These are phyloP conservation scores for Lycocorax pyrrhopterus DNA, from an alignment of 2,113 vertebrate genomes.

Conservation along the genomic window DNA sequence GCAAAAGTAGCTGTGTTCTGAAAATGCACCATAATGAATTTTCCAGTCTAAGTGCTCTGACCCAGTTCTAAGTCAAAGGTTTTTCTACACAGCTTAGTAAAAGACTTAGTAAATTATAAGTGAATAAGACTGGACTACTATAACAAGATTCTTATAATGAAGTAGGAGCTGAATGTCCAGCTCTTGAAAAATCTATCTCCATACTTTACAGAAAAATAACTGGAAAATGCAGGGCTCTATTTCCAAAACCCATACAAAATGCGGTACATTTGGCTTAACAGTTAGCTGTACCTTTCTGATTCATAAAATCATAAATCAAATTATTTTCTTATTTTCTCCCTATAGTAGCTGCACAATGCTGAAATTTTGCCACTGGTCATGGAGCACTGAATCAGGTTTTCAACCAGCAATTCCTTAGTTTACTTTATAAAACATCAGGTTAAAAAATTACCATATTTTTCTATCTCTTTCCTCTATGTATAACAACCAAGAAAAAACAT, in stretches of 20 bases:
- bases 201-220: background rate
- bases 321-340: background rate
- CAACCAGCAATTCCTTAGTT: background rate
- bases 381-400: background rate
- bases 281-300: background rate
- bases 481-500: background rate
- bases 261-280: background rate
- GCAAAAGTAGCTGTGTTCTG: background rate
- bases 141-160: background rate
- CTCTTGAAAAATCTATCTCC: background rate
- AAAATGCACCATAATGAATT: constrained; percentile 3
- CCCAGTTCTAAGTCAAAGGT: background rate
- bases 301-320: constrained; percentile 29
- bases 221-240: background rate
- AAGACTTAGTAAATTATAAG: background rate
- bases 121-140: background rate
- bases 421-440: background rate
- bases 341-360: background rate
- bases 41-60: background rate
- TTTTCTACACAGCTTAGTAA: background rate
- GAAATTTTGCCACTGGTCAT: background rate
- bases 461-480: background rate
- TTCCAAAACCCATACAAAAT: background rate
- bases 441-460: background rate
- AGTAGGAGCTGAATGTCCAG: background rate